Base-by-base conservation (phyloP, 2,888 invertebrate species). In the Leptarthrus brevirostris region DNA sequence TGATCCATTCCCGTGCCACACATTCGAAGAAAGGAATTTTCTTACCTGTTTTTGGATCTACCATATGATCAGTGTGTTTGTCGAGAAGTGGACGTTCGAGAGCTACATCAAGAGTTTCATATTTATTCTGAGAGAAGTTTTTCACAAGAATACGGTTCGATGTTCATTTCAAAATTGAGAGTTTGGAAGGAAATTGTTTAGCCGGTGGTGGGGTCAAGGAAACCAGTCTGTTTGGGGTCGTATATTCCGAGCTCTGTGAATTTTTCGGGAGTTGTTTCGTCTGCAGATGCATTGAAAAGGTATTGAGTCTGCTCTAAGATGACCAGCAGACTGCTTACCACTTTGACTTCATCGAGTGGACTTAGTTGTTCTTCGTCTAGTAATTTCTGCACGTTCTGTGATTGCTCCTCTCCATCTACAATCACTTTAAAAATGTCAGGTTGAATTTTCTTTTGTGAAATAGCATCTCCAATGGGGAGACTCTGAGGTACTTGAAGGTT, bases 1-100 rank as follows among this genome's bases (percentile, higher is more conserved):
- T 90, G 77, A 95, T 91, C 91, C 93, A 92, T 40, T 91, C 90
- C 77, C 92, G 87, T 80, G 91, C 90, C 36, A 95, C 88, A 74
- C 95, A 95, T 81, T 95, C 92, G 81, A 94, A 91, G 85, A 96
- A 94, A 12, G 93, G 89, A 72, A 95, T 91, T 58, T 92, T 90
- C 82, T 93, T 92, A 5, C 95, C 95, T 0, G 92, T 93, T 84
- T 91, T 92, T 1, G 93, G 92, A 85, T 96, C 93, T 0, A 94
- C 93, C 91, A 97, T 93, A 80, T 94, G 91, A 3, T 96, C 96
- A 2, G 91, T 89, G 77, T 90, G 89, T 80, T 91, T 90, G 80
- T 96, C 94, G 71, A 97, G 89, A 12, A 96, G 85, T 0, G 93
- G 93, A 76, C 90, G 89, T 77, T 92, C 90, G 24, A 96, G 87